A percentile compares a stretch with the other conserved stretches of the same genome.
These are phyloP conservation scores for Bibio marci DNA, from an alignment of 2,888 invertebrate genomes.

Conservation along the genomic window DNA sequence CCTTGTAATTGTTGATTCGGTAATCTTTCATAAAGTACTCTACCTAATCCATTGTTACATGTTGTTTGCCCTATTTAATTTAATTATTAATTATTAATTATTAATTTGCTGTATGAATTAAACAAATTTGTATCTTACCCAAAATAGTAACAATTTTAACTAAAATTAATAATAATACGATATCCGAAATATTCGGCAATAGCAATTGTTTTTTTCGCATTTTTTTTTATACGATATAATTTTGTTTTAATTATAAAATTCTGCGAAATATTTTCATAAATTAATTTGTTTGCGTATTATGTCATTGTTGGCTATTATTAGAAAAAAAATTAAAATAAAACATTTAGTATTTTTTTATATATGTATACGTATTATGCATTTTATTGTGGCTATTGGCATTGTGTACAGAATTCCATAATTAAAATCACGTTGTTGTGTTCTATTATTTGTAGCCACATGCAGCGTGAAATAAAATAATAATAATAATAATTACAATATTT, in stretches of 20 bases:
- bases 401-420: no score
- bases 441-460: no score
- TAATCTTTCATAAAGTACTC: conserved; percentile 73
- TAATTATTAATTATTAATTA: neutral
- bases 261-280: neutral
- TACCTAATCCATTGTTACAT: conserved; percentile 77
- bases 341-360: no score
- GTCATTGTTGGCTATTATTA: no score
- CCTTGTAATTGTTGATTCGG: conserved; percentile 81
- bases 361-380: no score
- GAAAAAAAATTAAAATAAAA: no score
- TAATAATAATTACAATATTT: no score
- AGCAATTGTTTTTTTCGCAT: conserved; percentile 8
- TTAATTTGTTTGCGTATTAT: no score
- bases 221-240: conserved; percentile 3
- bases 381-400: no score
- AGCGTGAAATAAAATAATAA: no score
- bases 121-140: conserved; percentile 8
- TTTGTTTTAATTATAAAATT: neutral
- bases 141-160: conserved; percentile 7
- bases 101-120: neutral
- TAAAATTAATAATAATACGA: conserved; percentile 7
- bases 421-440: no score
- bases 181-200: conserved; percentile 4
- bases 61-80: conserved; percentile 48